phyloP scores from a whole-genome alignment of 1,140 invertebrate species.

The Aphelenchoides fujianensis region DNA sequence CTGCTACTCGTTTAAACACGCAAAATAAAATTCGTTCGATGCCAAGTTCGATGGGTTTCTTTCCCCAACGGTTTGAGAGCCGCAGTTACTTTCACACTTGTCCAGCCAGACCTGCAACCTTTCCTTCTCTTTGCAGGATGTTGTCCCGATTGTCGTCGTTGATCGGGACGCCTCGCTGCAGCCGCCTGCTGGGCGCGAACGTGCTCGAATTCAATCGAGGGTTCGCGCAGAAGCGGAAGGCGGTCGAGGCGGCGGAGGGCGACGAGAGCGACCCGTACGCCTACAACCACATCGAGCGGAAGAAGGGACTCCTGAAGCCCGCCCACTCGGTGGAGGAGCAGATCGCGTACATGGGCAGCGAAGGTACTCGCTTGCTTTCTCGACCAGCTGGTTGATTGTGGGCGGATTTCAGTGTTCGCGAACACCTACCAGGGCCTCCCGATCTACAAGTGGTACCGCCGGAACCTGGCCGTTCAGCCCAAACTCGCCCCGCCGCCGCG shows the following conservation, averaged over 20 bases:
- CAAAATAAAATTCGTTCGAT: too few species aligned
- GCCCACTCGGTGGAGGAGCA: constrained; percentile 59
- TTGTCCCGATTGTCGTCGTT: background rate
- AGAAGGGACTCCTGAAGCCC: constrained; percentile 58
- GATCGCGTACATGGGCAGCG: constrained; percentile 55
- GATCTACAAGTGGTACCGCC: constrained; percentile 54
- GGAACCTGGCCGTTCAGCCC: constrained; percentile 50
- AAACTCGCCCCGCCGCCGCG: constrained; percentile 53
- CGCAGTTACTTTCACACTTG: background rate
- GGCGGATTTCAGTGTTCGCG: constrained; percentile 44
- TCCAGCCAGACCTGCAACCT: too few species aligned
- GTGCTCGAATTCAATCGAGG: background rate
- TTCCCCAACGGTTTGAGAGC: background rate
- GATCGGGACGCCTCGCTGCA: background rate
- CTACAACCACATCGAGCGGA: constrained; percentile 56
- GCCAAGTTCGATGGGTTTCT: background rate
- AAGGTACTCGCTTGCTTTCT: constrained; percentile 44
- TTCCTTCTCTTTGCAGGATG: background rate
- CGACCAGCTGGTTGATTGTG: background rate
- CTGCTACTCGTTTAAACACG: too few species aligned
- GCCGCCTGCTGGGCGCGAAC: background rate
- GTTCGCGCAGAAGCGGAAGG: background rate
- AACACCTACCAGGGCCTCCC: constrained; percentile 59
- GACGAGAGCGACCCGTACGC: constrained; percentile 25
- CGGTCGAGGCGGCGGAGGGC: background rate